Conservation (phyloP, 2,888 invertebrate genomes). For the Melolontha melolontha region DNA sequence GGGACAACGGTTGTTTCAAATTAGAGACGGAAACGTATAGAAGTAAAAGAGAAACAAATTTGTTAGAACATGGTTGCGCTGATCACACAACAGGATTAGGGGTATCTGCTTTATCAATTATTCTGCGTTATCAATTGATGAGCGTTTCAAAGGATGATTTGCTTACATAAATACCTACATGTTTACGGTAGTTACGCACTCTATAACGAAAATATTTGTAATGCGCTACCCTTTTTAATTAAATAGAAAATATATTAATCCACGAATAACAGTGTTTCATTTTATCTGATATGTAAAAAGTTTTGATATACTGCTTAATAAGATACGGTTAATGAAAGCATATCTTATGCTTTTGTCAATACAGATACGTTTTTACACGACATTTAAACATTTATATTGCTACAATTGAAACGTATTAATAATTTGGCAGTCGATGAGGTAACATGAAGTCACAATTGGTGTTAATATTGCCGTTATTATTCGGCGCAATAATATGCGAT, state of each 20-base stretch:
- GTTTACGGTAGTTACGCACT: background rate
- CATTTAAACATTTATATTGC: background rate
- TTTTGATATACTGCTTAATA: conserved; percentile 18
- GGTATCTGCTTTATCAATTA: conserved; percentile 61
- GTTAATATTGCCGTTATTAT: background rate
- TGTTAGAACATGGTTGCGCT: conserved; percentile 62
- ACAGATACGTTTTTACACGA: background rate
- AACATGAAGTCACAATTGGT: conserved; percentile 16
- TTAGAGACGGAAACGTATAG: conserved; percentile 45
- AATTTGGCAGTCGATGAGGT: conserved; percentile 14
- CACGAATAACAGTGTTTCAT: conserved; percentile 1
- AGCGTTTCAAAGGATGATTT: conserved; percentile 10
- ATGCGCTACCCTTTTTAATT: conserved; percentile 19
- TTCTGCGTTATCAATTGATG: conserved; percentile 50
- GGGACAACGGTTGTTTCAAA: conserved; percentile 61
- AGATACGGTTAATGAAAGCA: conserved; percentile 11
- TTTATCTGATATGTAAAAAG: conserved; percentile 19
- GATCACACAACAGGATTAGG: conserved; percentile 65
- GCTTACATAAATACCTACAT: background rate
- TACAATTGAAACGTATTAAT: conserved; percentile 6
- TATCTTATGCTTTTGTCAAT: conserved; percentile 8
- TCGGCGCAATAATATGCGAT: background rate
- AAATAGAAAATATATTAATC: conserved; percentile 18
- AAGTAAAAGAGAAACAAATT: conserved; percentile 54
- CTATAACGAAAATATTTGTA: conserved; percentile 7